Evolutionary conservation across 2,797 vertebrate species (phyloP).

Genomic region (Apogon talboti): DNA sequence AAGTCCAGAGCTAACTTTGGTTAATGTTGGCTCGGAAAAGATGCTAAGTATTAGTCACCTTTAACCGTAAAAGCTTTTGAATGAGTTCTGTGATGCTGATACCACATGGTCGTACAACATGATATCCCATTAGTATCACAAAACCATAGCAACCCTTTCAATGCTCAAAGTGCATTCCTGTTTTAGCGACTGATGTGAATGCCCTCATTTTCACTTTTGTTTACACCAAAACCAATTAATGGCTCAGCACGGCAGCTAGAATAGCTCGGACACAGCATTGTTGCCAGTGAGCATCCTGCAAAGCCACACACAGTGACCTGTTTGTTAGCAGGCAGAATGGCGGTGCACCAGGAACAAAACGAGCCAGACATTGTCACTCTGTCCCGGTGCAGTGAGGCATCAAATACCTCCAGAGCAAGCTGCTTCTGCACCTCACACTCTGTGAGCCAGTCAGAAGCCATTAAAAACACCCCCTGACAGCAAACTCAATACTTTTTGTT

Average conservation of each 20-base stretch:
- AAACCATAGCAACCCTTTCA: conserved; percentile 42
- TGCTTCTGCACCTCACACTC: conserved; percentile 56
- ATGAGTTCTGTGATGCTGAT: conserved; percentile 12
- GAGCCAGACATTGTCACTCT: conserved; percentile 73
- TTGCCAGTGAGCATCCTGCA: conserved; percentile 57
- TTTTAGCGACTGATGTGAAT: conserved; percentile 44
- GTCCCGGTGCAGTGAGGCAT: conserved; percentile 77
- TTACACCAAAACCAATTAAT: conserved; percentile 72
- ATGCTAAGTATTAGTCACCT: conserved; percentile 32
- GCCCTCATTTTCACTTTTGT: conserved; percentile 74
- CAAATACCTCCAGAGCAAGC: conserved; percentile 64
- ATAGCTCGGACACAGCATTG: conserved; percentile 60
- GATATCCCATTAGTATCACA: conserved; percentile 20
- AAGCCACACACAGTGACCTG: conserved; percentile 66
- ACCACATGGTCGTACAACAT: conserved; percentile 24
- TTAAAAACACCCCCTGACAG: conserved; percentile 34
- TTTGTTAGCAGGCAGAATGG: conserved; percentile 68
- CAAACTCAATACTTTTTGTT: conserved; percentile 38
- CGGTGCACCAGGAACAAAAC: conserved; percentile 71
- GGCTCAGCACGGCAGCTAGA: conserved; percentile 57
- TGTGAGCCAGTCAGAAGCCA: conserved; percentile 27
- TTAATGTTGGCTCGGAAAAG: conserved; percentile 7
- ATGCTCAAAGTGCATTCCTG: conserved; percentile 16
- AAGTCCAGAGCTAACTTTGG: conserved; percentile 14
- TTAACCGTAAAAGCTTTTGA: conserved; percentile 37